Base-by-base conservation (phyloP, 2,888 invertebrate genomes). In the Drosophila algonquin region DNA sequence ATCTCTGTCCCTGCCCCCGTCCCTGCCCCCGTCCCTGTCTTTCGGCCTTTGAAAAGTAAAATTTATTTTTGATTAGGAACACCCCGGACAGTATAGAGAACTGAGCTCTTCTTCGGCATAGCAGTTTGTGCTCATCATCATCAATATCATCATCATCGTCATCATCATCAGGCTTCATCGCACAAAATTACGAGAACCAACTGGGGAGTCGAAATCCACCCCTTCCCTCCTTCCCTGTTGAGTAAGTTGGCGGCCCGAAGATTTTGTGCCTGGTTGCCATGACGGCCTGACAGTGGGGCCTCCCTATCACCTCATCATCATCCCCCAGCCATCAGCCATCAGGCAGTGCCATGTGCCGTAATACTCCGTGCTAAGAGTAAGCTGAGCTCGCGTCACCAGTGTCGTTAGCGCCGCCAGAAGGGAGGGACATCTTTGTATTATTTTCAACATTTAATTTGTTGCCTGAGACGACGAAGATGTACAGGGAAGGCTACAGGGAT, bases 371-470 rank as follows among this genome's bases (percentile, higher is more conserved):
- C 70, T 79, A 87, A 87, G 70, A 81, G 83, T 87, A 84, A 84
- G 84, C 87, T 77, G 89, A 84, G 83, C 76, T 70, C 61, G 67
- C 63, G 70, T 81, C 62, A 69, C 56, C 69, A 63, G 70, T 63
- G 69, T 75, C 84, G 79, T 79, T 79, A 77, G 71, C 77, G 67
- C 73, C 79, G 72, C 72, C 77, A 79, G 86, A 63, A 86, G 79
- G 86, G 80, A 72, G 68, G 45, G 64, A 86, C 82, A 86, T 89
- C 89, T 85, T 86, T 86, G 89, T 86, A 86, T 86, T 86, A 89
- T 89, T 87, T 86, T 86, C 85, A 80, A 73, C 85, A 86, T 86
- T 86, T 86, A 89, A 86, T 86, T 86, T 86, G 85, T 86, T 86
- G 85, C 83, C 67, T 76, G 79, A 86, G 75, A 89, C 88, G 84